Conservation (phyloP, 2,888 invertebrate genomes). For the Pocota personata region DNA sequence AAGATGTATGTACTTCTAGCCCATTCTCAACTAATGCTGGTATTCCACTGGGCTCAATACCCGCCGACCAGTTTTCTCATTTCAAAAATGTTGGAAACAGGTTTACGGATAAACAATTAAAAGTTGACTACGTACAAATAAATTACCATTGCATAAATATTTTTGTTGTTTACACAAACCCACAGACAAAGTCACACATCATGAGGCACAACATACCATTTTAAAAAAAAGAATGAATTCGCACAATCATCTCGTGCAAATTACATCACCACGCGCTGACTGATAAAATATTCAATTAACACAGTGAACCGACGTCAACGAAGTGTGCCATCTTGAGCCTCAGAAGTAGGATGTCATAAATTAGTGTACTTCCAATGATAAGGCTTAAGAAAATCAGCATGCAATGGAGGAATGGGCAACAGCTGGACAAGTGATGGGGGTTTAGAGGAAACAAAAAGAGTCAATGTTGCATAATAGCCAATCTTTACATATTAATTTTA, state of each 20-base stretch:
- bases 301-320: conserved; percentile 28
- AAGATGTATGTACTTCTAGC: no score
- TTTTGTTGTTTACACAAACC: background rate
- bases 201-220: background rate
- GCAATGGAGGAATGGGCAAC: background rate
- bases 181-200: background rate
- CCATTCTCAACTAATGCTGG: no score
- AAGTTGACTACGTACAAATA: no score
- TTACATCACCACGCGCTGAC: conserved; percentile 34
- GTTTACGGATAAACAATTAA: no score
- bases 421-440: background rate
- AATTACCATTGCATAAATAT: background rate
- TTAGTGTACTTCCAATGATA: conserved; percentile 39
- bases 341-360: conserved; percentile 49
- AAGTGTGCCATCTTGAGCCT: conserved; percentile 41
- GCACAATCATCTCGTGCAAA: conserved; percentile 17
- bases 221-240: background rate
- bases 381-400: conserved; percentile 22
- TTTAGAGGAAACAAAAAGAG: background rate
- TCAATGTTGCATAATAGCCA: conserved; percentile 10
- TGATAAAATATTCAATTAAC: conserved; percentile 50
- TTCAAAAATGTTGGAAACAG: no score
- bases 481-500: conserved; percentile 15
- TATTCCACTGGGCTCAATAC: no score
- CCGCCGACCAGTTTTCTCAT: no score